Conservation (phyloP, 1,140 invertebrate species). For the Drosophila willistoni region DNA sequence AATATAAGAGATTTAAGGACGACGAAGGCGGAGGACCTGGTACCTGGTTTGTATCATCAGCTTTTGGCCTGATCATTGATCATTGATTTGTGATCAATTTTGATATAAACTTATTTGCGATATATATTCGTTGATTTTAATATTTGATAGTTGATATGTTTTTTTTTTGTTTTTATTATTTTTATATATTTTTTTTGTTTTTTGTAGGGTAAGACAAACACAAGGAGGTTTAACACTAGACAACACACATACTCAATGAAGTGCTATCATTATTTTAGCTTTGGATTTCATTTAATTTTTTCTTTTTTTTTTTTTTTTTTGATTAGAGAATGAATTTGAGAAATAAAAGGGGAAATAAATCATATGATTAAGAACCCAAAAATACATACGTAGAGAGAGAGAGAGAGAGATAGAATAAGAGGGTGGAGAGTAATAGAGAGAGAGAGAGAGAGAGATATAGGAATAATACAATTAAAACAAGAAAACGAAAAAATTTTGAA, state of each 20-base stretch:
- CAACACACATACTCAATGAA: slow-evolving; percentile 86
- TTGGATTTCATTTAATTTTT: slow-evolving; percentile 63
- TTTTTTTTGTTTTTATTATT: slow-evolving; percentile 46
- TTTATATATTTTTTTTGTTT: slow-evolving; percentile 36
- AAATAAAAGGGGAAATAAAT: slow-evolving; percentile 36
- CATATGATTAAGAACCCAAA: slow-evolving; percentile 22
- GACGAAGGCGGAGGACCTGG: neutral
- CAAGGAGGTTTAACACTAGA: slow-evolving; percentile 88
- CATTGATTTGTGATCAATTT: too few relatives aligned
- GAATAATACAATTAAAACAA: slow-evolving; percentile 21
- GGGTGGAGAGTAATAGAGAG: neutral
- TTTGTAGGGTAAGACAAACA: slow-evolving; percentile 87
- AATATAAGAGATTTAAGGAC: neutral
- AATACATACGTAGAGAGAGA: neutral
- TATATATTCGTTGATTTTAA: slow-evolving; percentile 41
- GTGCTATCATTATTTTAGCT: slow-evolving; percentile 83
- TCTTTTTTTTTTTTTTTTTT: slow-evolving; percentile 49
- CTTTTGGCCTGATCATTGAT: too few relatives aligned
- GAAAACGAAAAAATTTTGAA: slow-evolving; percentile 39
- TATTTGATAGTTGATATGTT: slow-evolving; percentile 52
- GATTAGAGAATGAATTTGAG: slow-evolving; percentile 52
- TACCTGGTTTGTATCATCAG: neutral
- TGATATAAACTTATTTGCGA: neutral
- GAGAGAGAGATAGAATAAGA: neutral
- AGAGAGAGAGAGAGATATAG: slow-evolving; percentile 1